Percentiles rank a stretch among this genome's conserved stretches.
phyloP scores from a whole-genome alignment of 1,140 invertebrate species.

The Ceratitis capitata region DNA sequence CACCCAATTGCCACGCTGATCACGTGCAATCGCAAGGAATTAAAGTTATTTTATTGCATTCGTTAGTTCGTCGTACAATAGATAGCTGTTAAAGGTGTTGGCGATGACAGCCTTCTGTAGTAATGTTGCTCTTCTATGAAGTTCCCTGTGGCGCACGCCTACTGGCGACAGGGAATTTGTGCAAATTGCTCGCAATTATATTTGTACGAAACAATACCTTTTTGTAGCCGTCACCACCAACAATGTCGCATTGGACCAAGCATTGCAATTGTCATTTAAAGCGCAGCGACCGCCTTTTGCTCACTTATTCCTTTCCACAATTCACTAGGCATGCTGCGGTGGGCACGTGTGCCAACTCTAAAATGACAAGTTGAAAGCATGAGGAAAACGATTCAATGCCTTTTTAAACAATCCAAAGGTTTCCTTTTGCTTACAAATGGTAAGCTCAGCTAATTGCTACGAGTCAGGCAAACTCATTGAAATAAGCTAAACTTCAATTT shows the following conservation, averaged over 20 bases:
- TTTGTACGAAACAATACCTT: neutral
- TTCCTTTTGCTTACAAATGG: too few relatives aligned
- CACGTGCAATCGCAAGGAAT: too few relatives aligned
- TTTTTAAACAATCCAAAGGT: neutral
- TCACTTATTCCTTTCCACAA: neutral
- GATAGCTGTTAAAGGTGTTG: neutral
- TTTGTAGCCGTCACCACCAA: neutral
- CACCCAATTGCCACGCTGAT: too few relatives aligned
- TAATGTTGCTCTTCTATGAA: neutral
- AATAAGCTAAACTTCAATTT: neutral
- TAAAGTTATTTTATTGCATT: too few relatives aligned
- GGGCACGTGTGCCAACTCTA: neutral
- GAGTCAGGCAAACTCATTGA: neutral
- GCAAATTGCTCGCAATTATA: neutral
- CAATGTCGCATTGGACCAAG: neutral
- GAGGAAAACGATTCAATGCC: neutral
- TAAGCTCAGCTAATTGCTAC: too few relatives aligned
- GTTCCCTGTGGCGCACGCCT: neutral
- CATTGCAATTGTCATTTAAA: neutral
- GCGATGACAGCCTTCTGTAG: neutral
- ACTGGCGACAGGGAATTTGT: neutral
- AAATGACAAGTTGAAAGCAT: neutral
- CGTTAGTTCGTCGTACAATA: too few relatives aligned
- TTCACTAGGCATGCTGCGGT: neutral
- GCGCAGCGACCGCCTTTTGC: neutral